Base-by-base conservation (phyloP, 2,888 invertebrate species). In the Bunonema sp. region DNA sequence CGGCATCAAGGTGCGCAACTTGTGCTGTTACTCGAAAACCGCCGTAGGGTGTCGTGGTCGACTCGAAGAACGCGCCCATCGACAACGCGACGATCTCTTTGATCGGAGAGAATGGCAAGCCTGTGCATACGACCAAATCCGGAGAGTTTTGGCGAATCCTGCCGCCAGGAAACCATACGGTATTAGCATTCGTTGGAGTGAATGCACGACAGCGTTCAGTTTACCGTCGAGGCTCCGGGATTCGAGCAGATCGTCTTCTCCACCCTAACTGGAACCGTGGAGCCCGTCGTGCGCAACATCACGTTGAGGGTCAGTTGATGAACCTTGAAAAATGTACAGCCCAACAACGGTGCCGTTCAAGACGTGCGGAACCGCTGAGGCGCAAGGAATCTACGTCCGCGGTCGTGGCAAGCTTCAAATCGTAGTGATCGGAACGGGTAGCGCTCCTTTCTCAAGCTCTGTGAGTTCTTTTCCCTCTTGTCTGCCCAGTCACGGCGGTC, bases 81-180 rank as follows among this genome's bases (percentile, higher is more conserved):
- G 72, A 78, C 69, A 79, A 79, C 62, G 91, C 85, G 0, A 76
- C 77, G 48, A 77, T 97, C 34, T 71, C 75, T 21, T 80, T 91
- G 2, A 74, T 77, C 29, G 82, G 48, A 24, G 52, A 55, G 36
- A 38, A 42, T 26, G 62, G 82, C 0, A 79, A 87, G 43, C 78
- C 80, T 39, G 77, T 93, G 10, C 77, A 77, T 1, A 81, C 84
- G 0, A 82, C 84, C 0, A 74, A 76, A 31, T 74, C 78, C 18
- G 97, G 97, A 4, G 86, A 89, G 70, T 97, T 80, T 72, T 97
- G 93, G 91, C 76, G 97, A 45, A 74, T 97, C 36, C 74, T 97
- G 22, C 72, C 84, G 16, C 89, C 91, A 77, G 65, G 65, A 31
- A 49, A 54, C 21, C 54, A 56, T 38, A 47, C 42, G 41, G 42